Base-by-base conservation (phyloP, 2,888 invertebrate species). In the Cephus nigrinus region DNA sequence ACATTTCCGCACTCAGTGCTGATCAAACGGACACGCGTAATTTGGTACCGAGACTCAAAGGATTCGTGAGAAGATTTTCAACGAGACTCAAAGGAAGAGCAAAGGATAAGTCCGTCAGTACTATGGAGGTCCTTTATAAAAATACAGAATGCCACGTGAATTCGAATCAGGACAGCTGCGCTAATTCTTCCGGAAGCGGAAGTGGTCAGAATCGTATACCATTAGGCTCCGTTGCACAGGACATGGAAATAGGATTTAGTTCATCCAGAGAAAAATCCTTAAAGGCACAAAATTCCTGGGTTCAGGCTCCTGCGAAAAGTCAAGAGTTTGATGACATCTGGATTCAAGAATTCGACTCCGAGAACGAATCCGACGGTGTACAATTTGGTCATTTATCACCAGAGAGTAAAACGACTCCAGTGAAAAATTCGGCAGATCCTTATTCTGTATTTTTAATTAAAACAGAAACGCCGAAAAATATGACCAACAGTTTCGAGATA, bases 391-490 rank as follows among this genome's bases (percentile, higher is more conserved):
- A 55, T 23, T 55, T 55, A 55, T 55, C 55, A 55, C 55, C 55
- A 5, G 74, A 55, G n/a, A 74, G 23, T 33, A 69, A 76, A 77
- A 32, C 68, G 12, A 68, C 55, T 40, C 68, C 68, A n/a, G 55
- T 34, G 1, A 23, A 68, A 30, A 55, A 31, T 32, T 75, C 77
- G 34, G 75, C 76, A 31, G 83, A 85, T 81, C 85, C 82, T 11
- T 84, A 85, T 68, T 84, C 86, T n/a, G 74, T 84, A 55, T 87
- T 86, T 40, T 79, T 85, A 9, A 82, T 82, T 0, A 84, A 82
- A 30, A 78, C 75, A 73, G 36, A 73, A 76, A 55, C 69, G n/a
- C 12, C n/a, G 74, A 5, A 55, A 71, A 71, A 77, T 69, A 23
- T 34, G 4, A 5, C 4, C 36, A 36, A 55, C 15, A 68, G 68